Base-by-base conservation (phyloP, 2,113 vertebrate species). In the cattle (Bos taurus) region DNA sequence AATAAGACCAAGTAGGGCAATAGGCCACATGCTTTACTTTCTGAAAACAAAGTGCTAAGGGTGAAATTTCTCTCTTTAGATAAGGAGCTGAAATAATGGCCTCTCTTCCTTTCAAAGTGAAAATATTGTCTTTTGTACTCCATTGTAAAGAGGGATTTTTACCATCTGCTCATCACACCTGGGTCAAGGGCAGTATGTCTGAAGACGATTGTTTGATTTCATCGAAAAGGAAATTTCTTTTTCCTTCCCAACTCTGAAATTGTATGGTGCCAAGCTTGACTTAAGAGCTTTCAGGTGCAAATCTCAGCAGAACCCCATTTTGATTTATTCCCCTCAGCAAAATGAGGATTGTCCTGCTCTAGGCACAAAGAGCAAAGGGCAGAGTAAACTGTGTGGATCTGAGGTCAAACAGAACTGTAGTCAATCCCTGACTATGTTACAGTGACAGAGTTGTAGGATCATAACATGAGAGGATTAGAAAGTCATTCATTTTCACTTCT, bases 111-210 rank as follows among this genome's bases (percentile, higher is more conserved):
- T 93, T 94, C 33, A 93, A 95, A 83, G 17, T 60, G 33, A 91
- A 91, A 64, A 67, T 92, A 15, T 28, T 67, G 25, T 59, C 33
- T 96, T 87, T 23, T 52, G 25, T 90, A 81, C 30, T 89, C 59
- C 12, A 17, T 9, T 46, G 78, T 46, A 93, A 96, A 95, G 33
- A 92, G 52, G 28, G 21, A 60, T 80, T 80, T 96, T 40, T 56
- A 62, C 50, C 87, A 96, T 91, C 56, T 89, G n/a, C 23, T 96
- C n/a, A 40, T 59, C 59, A 94, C 91, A 91, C 54, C 54, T 93
- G 64, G 46, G 46, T 95, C 78, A 93, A 93, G 78, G 43, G 36
- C 9, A 82, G 1, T 54, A 30, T 33, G 4, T 60, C 28, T 97
- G 6, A 96, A 95, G 81, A 87, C 0, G 2, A 78, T 28, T 83